These are phyloP conservation scores for Morone saxatilis DNA, from an alignment of 2,113 vertebrate species.

Conservation along the genomic window DNA sequence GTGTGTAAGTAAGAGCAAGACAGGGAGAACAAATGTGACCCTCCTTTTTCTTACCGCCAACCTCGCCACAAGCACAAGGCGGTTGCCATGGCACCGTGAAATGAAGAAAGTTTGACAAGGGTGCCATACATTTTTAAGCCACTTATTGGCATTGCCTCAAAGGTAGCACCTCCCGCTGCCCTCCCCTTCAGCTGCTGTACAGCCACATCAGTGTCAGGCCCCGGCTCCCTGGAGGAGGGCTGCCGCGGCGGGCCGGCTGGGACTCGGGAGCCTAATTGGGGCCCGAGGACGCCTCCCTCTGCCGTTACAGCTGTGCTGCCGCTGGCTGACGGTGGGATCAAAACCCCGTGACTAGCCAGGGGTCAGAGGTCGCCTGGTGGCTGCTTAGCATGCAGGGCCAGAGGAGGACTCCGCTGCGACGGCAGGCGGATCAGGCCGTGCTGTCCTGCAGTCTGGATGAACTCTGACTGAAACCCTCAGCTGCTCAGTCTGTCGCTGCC, in stretches of 20 bases:
- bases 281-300: constrained; percentile 71
- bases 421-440: constrained; percentile 33
- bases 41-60: constrained; percentile 38
- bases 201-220: constrained; percentile 82
- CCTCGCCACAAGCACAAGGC: constrained; percentile 33
- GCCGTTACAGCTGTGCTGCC: constrained; percentile 77
- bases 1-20: constrained; percentile 15
- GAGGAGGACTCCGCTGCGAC: constrained; percentile 39
- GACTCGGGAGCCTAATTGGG: constrained; percentile 77
- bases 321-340: constrained; percentile 69
- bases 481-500: constrained; percentile 47
- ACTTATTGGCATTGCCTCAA: constrained; percentile 84
- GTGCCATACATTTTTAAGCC: constrained; percentile 76
- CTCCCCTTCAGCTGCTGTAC: constrained; percentile 85
- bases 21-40: constrained; percentile 60
- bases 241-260: constrained; percentile 56
- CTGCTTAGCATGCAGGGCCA: constrained; percentile 53
- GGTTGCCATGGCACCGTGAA: constrained; percentile 67
- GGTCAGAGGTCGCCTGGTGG: constrained; percentile 74
- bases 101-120: constrained; percentile 79
- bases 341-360: constrained; percentile 64
- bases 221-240: constrained; percentile 63
- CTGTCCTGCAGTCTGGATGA: constrained; percentile 52
- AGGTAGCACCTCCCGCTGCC: constrained; percentile 79
- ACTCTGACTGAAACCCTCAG: constrained; percentile 67